phyloP scores from a whole-genome alignment of 2,888 invertebrate genomes.

The Gymnocheta viridis region DNA sequence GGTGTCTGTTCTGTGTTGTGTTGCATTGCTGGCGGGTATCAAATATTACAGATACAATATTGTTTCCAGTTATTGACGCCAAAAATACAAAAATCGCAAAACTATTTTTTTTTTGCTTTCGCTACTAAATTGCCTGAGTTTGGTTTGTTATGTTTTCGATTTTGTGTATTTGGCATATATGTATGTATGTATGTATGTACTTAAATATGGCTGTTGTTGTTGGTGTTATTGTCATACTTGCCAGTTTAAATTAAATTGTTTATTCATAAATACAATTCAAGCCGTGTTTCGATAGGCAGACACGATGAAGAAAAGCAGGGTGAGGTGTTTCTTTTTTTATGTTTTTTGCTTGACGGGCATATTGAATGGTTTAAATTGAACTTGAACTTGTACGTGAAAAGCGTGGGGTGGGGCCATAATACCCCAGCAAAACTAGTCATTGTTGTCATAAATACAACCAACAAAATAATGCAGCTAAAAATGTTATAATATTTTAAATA shows the following conservation, averaged over 20 bases:
- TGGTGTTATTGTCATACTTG: slow-evolving; percentile 29
- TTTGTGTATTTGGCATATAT: slow-evolving; percentile 55
- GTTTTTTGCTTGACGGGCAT: slow-evolving; percentile 24
- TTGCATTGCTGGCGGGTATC: slow-evolving; percentile 60
- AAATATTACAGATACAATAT: slow-evolving; percentile 30
- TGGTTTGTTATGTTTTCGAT: slow-evolving; percentile 33
- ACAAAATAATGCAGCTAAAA: slow-evolving; percentile 47
- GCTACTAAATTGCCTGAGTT: slow-evolving; percentile 40
- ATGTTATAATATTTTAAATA: slow-evolving; percentile 37
- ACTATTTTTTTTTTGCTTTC: not conserved
- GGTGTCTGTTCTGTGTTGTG: slow-evolving; percentile 46
- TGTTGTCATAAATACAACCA: slow-evolving; percentile 34
- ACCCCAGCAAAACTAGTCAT: not conserved
- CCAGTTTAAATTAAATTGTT: slow-evolving; percentile 68
- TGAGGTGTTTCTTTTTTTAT: not conserved
- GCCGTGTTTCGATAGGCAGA: slow-evolving; percentile 21
- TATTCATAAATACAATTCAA: slow-evolving; percentile 66
- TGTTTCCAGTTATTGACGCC: slow-evolving; percentile 56
- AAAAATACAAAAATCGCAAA: slow-evolving; percentile 29
- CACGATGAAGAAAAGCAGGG: not conserved
- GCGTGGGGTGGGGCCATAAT: not conserved
- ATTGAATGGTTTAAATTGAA: slow-evolving; percentile 60
- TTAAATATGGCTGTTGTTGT: slow-evolving; percentile 8
- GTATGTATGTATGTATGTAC: too few relatives aligned
- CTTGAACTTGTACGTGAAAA: slow-evolving; percentile 59